phyloP scores from a whole-genome alignment of 2,888 invertebrate species.

The Pyralis farinalis region DNA sequence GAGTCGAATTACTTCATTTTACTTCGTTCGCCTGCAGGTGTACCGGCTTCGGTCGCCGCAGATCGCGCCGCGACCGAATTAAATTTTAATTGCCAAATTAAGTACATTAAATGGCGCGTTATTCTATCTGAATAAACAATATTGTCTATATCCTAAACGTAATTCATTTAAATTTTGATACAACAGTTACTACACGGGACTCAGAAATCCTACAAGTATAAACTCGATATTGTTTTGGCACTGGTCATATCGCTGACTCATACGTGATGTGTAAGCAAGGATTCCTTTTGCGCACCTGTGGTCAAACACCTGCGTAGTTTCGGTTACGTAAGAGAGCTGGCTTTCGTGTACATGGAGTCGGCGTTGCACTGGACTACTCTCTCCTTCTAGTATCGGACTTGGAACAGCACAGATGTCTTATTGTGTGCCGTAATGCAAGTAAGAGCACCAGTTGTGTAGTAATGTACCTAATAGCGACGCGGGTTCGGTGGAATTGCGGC shows the following conservation, averaged over 20 bases:
- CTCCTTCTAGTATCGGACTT: too few species aligned
- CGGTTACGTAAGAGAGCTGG: constrained; percentile 31
- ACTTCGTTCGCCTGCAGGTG: constrained; percentile 47
- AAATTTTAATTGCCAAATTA: constrained; percentile 51
- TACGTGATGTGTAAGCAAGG: constrained; percentile 39
- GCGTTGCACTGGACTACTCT: too few species aligned
- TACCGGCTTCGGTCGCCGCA: constrained; percentile 24
- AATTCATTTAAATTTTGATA: background rate
- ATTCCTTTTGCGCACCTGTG: constrained; percentile 42
- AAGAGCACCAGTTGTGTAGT: too few species aligned
- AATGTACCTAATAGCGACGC: too few species aligned
- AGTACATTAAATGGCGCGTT: constrained; percentile 35
- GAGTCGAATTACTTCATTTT: constrained; percentile 66
- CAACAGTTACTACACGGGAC: too few species aligned
- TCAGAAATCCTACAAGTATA: background rate
- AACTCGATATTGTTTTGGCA: constrained; percentile 38
- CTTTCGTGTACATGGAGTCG: constrained; percentile 22
- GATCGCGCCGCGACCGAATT: constrained; percentile 40
- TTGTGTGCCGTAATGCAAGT: too few species aligned
- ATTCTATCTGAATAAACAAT: constrained; percentile 32
- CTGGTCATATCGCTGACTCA: constrained; percentile 43
- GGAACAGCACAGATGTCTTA: too few species aligned
- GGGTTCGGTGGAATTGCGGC: too few species aligned
- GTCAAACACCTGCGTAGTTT: constrained; percentile 51
- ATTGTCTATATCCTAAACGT: constrained; percentile 26